Evolutionary conservation across 2,888 invertebrate species (phyloP).

Genomic region (Zonitis immaculata): DNA sequence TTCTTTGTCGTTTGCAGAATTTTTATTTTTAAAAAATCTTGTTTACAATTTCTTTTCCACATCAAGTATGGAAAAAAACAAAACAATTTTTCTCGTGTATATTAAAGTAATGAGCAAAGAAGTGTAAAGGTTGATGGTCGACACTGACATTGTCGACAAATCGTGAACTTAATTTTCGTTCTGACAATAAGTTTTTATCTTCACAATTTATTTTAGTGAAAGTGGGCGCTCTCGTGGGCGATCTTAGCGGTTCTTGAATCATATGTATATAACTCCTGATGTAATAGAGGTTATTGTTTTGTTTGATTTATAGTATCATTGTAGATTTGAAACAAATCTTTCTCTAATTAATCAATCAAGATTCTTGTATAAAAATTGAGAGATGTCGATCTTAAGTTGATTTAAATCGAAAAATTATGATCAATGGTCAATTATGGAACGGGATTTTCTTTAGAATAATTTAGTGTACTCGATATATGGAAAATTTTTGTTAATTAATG

Average conservation of each 20-base stretch:
- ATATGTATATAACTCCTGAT: background rate
- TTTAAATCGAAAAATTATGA: too few relatives aligned
- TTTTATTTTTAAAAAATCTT: background rate
- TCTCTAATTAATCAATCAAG: background rate
- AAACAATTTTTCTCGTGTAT: too few relatives aligned
- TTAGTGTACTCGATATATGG: too few relatives aligned
- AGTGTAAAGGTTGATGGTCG: slow-evolving; percentile 15
- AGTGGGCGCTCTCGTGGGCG: slow-evolving; percentile 21
- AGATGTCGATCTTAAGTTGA: too few relatives aligned
- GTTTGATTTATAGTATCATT: background rate
- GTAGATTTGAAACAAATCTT: background rate
- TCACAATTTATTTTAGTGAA: slow-evolving; percentile 7
- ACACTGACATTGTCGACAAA: slow-evolving; percentile 15
- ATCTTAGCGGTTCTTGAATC: background rate
- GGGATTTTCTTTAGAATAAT: too few relatives aligned
- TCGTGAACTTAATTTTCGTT: slow-evolving; percentile 11
- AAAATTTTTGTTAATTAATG: too few relatives aligned
- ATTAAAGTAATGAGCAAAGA: background rate
- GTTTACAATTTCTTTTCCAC: background rate
- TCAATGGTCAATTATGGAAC: too few relatives aligned
- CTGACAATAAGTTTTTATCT: background rate
- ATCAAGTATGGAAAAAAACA: background rate
- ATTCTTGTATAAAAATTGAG: too few relatives aligned
- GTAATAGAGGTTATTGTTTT: background rate
- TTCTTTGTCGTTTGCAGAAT: background rate